Base-by-base conservation (phyloP, 2,888 invertebrate species). In the Troglohyphantes excavatus region DNA sequence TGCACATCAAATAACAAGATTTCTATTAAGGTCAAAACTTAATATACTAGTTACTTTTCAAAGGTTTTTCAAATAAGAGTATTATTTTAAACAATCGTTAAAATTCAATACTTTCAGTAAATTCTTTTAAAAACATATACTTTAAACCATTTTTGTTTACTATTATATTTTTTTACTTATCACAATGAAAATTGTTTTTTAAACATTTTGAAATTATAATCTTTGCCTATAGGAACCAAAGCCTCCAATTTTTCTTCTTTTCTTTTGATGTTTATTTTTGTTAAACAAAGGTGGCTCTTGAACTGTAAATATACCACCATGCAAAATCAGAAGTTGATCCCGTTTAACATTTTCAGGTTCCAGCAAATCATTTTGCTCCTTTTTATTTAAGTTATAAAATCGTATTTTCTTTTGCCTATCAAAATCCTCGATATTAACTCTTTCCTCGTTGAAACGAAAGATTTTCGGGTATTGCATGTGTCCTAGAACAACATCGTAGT, bases 401-500 rank as follows among this genome's bases (percentile, higher is more conserved):
- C 85, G 83, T 23, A 84, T 43, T 53, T 91, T 91, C 73, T 91
- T 91, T 33, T 87, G 53, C 53, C 76, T 89, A 23, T 91, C 91
- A 78, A 91, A 91, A 13, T 91, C 91, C 29, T 87, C 86, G 2
- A 91, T 91, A 27, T 90, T 91, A 19, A 91, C 90, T 27, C 91
- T 85, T 81, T 91, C 91, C 19, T 91, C 91, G 23, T 91, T 91
- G 72, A 91, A 91, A n/a, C 90, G 75, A 46, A 91, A 91, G 63
- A 91, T 91, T 61, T 91, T 91, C 7, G 91, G 91, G 21, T 91
- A 91, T 9, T 70, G 72, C 9, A 59, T 68, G 11, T 85, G 82
- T 19, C 90, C 85, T 0, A 90, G 68, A 7, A 90, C 81, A 11
- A 81, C 67, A 43, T 90, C 85, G 46, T 90, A 90, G 26, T 90